Percentiles rank a stretch among this genome's conserved stretches.
Evolutionary conservation across 2,888 invertebrate genomes (phyloP).

Genomic region (Megaustenia siamemsis): DNA sequence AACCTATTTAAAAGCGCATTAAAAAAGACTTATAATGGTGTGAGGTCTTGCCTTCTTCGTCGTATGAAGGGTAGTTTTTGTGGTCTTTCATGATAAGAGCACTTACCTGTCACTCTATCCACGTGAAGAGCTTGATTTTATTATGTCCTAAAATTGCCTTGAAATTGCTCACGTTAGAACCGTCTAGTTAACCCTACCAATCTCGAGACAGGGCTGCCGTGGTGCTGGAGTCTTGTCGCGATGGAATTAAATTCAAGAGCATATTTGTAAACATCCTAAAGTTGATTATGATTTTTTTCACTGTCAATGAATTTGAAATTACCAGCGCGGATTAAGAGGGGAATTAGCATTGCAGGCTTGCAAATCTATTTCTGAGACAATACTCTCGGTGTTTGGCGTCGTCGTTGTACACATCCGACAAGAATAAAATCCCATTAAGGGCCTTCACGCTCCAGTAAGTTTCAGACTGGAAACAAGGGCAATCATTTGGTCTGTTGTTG

Average conservation of each 20-base stretch:
- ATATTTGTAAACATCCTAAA: constrained; percentile 22
- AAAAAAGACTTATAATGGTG: neutral
- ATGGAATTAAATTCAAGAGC: neutral
- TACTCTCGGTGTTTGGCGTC: neutral
- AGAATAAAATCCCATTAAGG: neutral
- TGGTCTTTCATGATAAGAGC: neutral
- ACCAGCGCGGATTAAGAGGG: neutral
- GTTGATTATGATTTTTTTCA: constrained; percentile 1
- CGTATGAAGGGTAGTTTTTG: neutral
- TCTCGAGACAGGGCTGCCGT: neutral
- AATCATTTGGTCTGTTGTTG: neutral
- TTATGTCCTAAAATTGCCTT: constrained; percentile 15
- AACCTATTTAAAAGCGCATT: neutral
- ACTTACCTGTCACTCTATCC: constrained; percentile 1
- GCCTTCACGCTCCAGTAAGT: constrained; percentile 12
- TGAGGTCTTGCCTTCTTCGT: neutral
- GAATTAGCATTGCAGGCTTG: constrained; percentile 26
- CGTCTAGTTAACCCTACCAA: neutral
- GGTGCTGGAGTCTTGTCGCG: too few relatives aligned
- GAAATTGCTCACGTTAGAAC: constrained; percentile 16
- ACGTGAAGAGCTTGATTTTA: neutral
- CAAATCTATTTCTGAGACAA: constrained; percentile 23
- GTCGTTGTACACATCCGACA: too few relatives aligned
- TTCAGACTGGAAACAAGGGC: neutral
- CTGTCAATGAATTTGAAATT: constrained; percentile 21